Evolutionary conservation across 2,113 vertebrate species (phyloP), one percentile per base, ranked within the genome.

Genomic region (Neogobius melanostomus): DNA sequence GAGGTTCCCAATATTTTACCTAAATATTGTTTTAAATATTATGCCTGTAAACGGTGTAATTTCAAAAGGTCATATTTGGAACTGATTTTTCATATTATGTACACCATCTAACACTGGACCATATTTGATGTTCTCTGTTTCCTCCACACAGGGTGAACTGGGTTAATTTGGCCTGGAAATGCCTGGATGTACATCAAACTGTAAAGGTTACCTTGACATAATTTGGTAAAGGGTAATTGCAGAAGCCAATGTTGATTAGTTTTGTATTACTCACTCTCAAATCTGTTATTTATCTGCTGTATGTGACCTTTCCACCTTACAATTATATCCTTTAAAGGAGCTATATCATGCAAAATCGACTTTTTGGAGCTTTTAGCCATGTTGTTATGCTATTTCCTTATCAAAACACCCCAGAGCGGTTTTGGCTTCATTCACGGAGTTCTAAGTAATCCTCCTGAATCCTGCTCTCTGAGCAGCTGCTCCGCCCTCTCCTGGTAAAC

Each of bases 1-100:
- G 28, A 28, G 28, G 28, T 28, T 28, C 28, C 28, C 28, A 28
- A 28, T 28, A 28, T 28, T 28, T 28, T 47, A 3, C 10, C 46
- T 3, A 47, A 47, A 47, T 47, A 50, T 50, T 17, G 17, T 66
- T 62, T 21, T 5, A 63, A 62, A 63, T 43, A 44, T 44, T 7
- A 44, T 45, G 7, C 7, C 42, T n/a, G 59, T 44, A 42, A n/a
- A 14, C 3, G 44, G 53, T 12, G 61, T 16, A 62, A 62, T 69
- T 73, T 72, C 16, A 14, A 28, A 64, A 70, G 62, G 62, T 56
- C n/a, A 49, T 59, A 43, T 60, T 64, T 60, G 42, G 5, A 61
- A 44, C n/a, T 61, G 7, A 42, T 59, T 15, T 61, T 44, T 44
- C 14, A 44, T 42, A 10, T 61, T 45, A 28, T 28, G 1, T 28